These are phyloP conservation scores for Procambarus virginalis DNA, from an alignment of 1,140 invertebrate genomes.

Conservation along the genomic window DNA sequence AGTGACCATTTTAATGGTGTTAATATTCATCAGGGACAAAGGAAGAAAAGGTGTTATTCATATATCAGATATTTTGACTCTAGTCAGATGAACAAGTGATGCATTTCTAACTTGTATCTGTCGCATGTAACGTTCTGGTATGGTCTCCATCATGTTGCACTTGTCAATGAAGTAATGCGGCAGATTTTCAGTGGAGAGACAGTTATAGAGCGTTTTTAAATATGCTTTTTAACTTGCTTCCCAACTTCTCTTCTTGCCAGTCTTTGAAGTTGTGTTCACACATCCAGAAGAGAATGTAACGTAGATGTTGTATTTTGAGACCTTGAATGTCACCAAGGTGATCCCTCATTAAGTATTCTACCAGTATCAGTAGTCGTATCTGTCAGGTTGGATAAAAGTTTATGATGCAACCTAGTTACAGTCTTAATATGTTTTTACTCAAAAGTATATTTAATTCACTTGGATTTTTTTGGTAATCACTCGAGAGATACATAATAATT, in stretches of 20 bases:
- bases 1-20: neutral
- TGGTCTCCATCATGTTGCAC: constrained; percentile 83
- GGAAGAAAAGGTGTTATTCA: neutral
- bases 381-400: constrained; percentile 23
- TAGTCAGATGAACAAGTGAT: no score
- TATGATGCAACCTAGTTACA: no score
- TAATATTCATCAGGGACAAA: no score
- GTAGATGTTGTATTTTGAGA: constrained; percentile 80
- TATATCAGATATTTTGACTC: no score
- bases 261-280: constrained; percentile 81
- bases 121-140: constrained; percentile 79
- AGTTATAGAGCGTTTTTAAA: constrained; percentile 76
- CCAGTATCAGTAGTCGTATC: constrained; percentile 69
- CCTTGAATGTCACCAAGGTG: constrained; percentile 74
- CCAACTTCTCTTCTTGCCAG: constrained; percentile 83
- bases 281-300: constrained; percentile 85
- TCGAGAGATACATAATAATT: no score
- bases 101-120: constrained; percentile 53
- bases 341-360: constrained; percentile 81
- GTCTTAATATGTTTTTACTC: no score
- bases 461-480: no score
- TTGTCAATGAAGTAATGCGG: constrained; percentile 83
- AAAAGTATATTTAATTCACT: no score
- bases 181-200: constrained; percentile 77
- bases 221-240: constrained; percentile 80